Conservation (phyloP, 2,888 invertebrate species). For the Peribatodes rhomboidaria region DNA sequence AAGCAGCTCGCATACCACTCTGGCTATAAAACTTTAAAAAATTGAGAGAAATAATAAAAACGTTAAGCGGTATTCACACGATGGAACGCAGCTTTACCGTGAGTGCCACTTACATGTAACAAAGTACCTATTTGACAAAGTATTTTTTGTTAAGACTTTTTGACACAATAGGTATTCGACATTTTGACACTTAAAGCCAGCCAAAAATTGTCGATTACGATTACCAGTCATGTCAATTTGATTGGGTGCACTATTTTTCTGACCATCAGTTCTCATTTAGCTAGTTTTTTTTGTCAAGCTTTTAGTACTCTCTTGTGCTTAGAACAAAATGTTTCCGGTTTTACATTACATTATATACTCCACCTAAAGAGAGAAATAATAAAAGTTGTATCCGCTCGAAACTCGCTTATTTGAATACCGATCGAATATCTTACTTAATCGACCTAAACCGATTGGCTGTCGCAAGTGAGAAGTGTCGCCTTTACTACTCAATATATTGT, state of each 20-base stretch:
- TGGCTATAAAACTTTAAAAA: constrained; percentile 56
- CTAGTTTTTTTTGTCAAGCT: too few species aligned
- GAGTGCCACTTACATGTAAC: neutral
- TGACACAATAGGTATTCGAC: too few species aligned
- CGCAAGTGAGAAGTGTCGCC: constrained; percentile 70
- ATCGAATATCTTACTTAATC: constrained; percentile 70
- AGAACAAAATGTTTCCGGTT: too few species aligned
- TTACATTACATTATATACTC: constrained; percentile 2
- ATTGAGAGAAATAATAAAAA: constrained; percentile 60
- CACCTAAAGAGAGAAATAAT: constrained; percentile 51
- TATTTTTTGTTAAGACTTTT: too few species aligned
- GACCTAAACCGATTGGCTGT: constrained; percentile 64
- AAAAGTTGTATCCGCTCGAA: constrained; percentile 60
- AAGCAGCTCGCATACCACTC: constrained; percentile 49
- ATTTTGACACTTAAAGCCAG: too few species aligned
- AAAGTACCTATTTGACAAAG: neutral
- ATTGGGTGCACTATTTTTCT: too few species aligned
- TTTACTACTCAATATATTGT: constrained; percentile 70
- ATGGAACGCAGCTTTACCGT: constrained; percentile 3
- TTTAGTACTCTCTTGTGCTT: too few species aligned
- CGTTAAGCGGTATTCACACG: constrained; percentile 40
- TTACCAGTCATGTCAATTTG: too few species aligned
- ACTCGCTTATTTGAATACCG: constrained; percentile 66
- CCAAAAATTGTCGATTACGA: too few species aligned
- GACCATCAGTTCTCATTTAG: too few species aligned